Base-by-base conservation (phyloP, 2,888 invertebrate genomes). In the Ormyrus nitidulus region DNA sequence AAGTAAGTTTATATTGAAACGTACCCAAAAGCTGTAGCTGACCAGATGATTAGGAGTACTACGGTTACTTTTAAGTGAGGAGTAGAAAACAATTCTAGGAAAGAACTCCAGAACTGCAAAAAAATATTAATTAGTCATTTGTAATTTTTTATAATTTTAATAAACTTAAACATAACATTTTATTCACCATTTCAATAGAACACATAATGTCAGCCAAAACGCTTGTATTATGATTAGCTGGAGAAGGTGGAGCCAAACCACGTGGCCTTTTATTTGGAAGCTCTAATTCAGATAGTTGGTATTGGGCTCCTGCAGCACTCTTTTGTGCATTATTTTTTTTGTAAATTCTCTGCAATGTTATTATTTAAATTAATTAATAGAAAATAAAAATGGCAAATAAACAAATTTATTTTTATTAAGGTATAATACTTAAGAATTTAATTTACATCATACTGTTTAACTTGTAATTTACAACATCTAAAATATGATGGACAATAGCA, bases 91-190 rank as follows among this genome's bases (percentile, higher is more conserved):
- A 95, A 89, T 86, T 94, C 93, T 87, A 94, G 92, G 84, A 95
- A 94, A 64, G 94, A 93, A 86, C 94, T 94, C 92, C 94, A 94
- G 88, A 95, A 94, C 95, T 95, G 91, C 9, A 87, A 91, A 81
- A 73, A 84, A 79, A 84, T 81, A 81, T 79, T 49, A 54, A 78
- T 64, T 77, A 71, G 6, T 56, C 4, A 4, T 34, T 34, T 62
- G 49, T 56, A 66, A 2, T 34, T 65, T 5, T 11, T 10, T 62
- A 1, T 61, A 44, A 59, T 56, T 48, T 68, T 49, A 19, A 62
- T 9, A 53, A 10, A 51, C 2, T 58, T 46, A 4, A 34, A 34
- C 0, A 34, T 34, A 34, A 34, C 10, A 66, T 71, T 72, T 44
- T 66, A 44, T 44, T 64, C 86, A 92, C 92, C 90, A 91, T 90